A percentile compares a stretch with the other conserved stretches of the same genome.
phyloP scores from a whole-genome alignment of 2,888 invertebrate genomes.

The Pseudococcus jackbeardsleyi region DNA sequence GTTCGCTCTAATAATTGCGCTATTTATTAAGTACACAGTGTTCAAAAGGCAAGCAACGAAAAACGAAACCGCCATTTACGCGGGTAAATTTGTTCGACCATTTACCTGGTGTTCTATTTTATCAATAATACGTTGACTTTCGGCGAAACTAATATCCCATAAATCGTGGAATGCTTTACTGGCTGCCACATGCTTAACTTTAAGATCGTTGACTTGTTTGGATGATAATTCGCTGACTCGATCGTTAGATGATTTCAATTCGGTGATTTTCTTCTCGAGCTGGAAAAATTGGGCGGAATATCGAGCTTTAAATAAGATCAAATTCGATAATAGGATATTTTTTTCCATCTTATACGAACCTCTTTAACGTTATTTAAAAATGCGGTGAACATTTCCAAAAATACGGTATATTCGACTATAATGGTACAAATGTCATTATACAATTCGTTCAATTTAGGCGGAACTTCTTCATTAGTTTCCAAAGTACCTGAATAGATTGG shows the following conservation, averaged over 20 bases:
- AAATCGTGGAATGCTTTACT: constrained; percentile 60
- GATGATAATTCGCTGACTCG: constrained; percentile 26
- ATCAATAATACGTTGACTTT: constrained; percentile 78
- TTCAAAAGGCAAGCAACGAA: background rate
- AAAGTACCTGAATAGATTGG: constrained; percentile 66
- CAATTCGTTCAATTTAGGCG: constrained; percentile 77
- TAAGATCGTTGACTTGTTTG: constrained; percentile 57
- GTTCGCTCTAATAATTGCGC: constrained; percentile 48
- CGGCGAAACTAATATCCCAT: constrained; percentile 72
- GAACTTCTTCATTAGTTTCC: constrained; percentile 75
- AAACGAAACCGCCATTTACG: background rate
- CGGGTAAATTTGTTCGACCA: constrained; percentile 2
- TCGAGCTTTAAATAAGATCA: no score
- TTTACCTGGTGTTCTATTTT: constrained; percentile 77
- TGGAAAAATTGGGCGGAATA: constrained; percentile 69
- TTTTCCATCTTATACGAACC: constrained; percentile 69
- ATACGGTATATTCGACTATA: constrained; percentile 79
- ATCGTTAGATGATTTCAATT: constrained; percentile 42
- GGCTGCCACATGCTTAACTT: constrained; percentile 56
- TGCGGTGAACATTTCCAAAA: constrained; percentile 79
- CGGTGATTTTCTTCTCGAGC: constrained; percentile 74
- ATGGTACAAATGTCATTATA: constrained; percentile 78
- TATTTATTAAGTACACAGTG: background rate
- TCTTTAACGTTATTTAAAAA: constrained; percentile 79
- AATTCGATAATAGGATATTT: background rate